These are phyloP conservation scores for Macaria notata DNA, from an alignment of 2,888 invertebrate species.

Conservation along the genomic window DNA sequence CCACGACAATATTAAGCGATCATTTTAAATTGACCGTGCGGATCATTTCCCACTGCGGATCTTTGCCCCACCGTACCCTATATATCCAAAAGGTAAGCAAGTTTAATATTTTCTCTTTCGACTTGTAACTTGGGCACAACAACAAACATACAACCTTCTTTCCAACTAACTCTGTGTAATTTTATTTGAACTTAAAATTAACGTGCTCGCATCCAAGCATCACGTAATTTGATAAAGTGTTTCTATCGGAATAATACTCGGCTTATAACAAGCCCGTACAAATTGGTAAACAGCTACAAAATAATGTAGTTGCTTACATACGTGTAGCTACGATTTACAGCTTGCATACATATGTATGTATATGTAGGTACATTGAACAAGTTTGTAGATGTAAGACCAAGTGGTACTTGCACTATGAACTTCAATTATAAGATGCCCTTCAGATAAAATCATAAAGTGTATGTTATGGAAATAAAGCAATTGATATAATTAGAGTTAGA, in stretches of 20 bases:
- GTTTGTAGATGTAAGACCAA: conserved; percentile 4
- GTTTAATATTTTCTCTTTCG: no score
- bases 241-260: conserved; percentile 17
- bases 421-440: conserved; percentile 21
- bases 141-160: no score
- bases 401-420: conserved; percentile 3
- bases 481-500: conserved; percentile 11
- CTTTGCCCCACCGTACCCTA: no score
- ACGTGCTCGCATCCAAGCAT: conserved; percentile 12
- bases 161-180: conserved; percentile 5
- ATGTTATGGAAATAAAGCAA: conserved; percentile 19
- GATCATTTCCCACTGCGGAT: no score
- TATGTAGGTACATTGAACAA: not conserved
- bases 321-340: no score
- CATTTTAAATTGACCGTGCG: no score
- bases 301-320: not conserved
- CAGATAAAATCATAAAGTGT: conserved; percentile 12
- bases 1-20: no score
- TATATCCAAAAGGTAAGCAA: no score
- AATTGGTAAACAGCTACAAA: conserved; percentile 22
- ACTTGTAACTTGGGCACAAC: no score
- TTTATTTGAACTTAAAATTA: conserved; percentile 14
- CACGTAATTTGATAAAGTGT: conserved; percentile 22
- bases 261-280: conserved; percentile 14
- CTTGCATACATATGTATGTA: not conserved